phyloP scores from a whole-genome alignment of 2,888 invertebrate species.

The Drosophila paramelanica region DNA sequence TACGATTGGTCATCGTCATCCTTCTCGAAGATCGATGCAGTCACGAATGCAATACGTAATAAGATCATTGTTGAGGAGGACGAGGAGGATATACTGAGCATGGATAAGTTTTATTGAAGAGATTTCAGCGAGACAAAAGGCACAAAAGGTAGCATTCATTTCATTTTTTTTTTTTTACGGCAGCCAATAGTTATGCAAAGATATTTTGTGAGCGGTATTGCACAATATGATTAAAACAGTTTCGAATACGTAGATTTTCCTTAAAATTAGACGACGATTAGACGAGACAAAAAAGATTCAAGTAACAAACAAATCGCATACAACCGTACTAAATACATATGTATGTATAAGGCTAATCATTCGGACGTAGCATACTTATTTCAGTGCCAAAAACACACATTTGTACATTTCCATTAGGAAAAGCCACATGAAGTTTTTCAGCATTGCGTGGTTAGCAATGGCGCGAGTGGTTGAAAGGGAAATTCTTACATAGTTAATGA shows the following conservation, averaged over 20 bases:
- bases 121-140: slow-evolving; percentile 78
- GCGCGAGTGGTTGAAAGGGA: slow-evolving; percentile 24
- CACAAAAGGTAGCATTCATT: slow-evolving; percentile 26
- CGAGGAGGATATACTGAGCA: slow-evolving; percentile 83
- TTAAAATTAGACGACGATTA: slow-evolving; percentile 7
- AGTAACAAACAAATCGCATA: background rate
- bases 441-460: background rate
- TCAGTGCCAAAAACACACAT: slow-evolving; percentile 60
- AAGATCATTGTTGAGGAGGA: slow-evolving; percentile 82
- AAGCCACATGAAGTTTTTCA: slow-evolving; percentile 6
- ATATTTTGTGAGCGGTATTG: slow-evolving; percentile 22
- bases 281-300: background rate
- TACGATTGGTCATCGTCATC: slow-evolving; percentile 66
- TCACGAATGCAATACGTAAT: slow-evolving; percentile 81
- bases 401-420: slow-evolving; percentile 66
- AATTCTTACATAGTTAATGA: slow-evolving; percentile 43
- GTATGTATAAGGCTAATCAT: slow-evolving; percentile 15
- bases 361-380: slow-evolving; percentile 36
- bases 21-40: slow-evolving; percentile 69
- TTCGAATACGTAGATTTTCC: slow-evolving; percentile 17
- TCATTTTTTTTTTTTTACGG: slow-evolving; percentile 3
- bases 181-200: slow-evolving; percentile 1
- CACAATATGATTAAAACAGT: slow-evolving; percentile 34
- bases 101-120: slow-evolving; percentile 85
- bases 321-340: slow-evolving; percentile 1